A percentile compares a stretch with the other conserved stretches of the same genome.
These are phyloP conservation scores for Drosophila stalkeri DNA, from an alignment of 2,888 invertebrate genomes.

Conservation along the genomic window DNA sequence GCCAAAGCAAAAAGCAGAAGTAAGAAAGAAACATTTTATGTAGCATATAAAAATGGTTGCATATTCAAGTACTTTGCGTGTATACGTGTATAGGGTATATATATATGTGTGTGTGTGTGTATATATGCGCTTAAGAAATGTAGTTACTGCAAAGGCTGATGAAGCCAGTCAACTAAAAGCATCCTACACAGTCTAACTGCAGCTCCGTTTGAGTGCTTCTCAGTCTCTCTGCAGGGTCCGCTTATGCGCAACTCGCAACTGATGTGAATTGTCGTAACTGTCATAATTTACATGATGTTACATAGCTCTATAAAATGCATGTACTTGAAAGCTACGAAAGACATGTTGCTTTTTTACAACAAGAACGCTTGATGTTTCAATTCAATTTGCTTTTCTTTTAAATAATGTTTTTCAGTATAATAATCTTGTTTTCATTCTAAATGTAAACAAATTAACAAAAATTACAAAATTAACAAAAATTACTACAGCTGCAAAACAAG, in stretches of 20 bases:
- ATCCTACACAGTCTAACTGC: constrained; percentile 33
- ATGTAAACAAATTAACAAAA: too few relatives aligned
- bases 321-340: not conserved
- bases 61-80: constrained; percentile 58
- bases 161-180: constrained; percentile 46
- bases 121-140: constrained; percentile 49
- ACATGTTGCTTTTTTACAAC: not conserved
- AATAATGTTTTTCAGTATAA: not conserved
- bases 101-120: constrained; percentile 23
- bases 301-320: constrained; percentile 11
- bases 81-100: constrained; percentile 2
- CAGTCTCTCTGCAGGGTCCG: constrained; percentile 38
- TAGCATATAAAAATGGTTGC: constrained; percentile 65
- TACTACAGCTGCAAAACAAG: too few relatives aligned
- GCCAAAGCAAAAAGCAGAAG: constrained; percentile 29
- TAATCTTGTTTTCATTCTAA: not conserved
- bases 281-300: constrained; percentile 43
- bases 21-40: constrained; percentile 63
- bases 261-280: constrained; percentile 43
- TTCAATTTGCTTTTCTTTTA: not conserved
- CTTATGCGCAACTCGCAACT: constrained; percentile 34
- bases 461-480: too few relatives aligned
- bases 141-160: constrained; percentile 58
- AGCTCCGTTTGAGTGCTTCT: constrained; percentile 33
- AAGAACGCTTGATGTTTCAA: constrained; percentile 11